phyloP scores from a whole-genome alignment of 1,140 invertebrate species.

The Trigoniulus corallinus region DNA sequence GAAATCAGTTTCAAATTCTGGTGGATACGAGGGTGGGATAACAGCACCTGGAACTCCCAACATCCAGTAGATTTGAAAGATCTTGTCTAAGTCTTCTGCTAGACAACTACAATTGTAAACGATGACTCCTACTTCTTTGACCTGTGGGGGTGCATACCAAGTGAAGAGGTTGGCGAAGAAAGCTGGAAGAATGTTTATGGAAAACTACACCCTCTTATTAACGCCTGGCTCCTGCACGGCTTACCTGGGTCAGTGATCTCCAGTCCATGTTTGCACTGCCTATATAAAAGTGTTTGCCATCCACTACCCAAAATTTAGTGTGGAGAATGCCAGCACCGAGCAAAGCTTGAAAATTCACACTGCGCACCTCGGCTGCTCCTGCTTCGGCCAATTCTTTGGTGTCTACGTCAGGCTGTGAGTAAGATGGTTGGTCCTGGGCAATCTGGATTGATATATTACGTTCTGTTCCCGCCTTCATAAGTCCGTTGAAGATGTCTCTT shows the following conservation, averaged over 20 bases:
- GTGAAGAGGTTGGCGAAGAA: no score
- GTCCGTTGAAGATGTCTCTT: constrained; percentile 59
- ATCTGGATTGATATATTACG: constrained; percentile 60
- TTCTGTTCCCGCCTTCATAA: constrained; percentile 52
- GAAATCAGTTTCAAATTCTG: constrained; percentile 45
- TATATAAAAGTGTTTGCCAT: constrained; percentile 38
- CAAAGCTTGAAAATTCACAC: constrained; percentile 66
- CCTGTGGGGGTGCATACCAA: constrained; percentile 36
- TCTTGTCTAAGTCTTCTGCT: constrained; percentile 70
- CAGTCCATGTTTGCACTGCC: constrained; percentile 50
- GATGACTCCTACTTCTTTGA: constrained; percentile 83
- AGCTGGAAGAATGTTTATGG: not conserved
- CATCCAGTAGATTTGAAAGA: constrained; percentile 77
- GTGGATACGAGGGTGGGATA: constrained; percentile 61
- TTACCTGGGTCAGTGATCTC: constrained; percentile 80
- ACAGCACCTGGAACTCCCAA: constrained; percentile 44
- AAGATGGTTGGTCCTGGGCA: constrained; percentile 62
- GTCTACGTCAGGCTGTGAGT: constrained; percentile 50
- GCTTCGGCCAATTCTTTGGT: constrained; percentile 37
- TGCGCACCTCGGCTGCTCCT: constrained; percentile 48
- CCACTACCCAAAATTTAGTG: constrained; percentile 82
- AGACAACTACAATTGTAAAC: constrained; percentile 67
- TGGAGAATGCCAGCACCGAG: constrained; percentile 85
- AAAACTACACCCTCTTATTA: not conserved
- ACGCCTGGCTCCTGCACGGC: no score